Evolutionary conservation across 2,888 invertebrate genomes (phyloP), one percentile per base, ranked within the genome.

Genomic region (Cataglyphis albicans): DNA sequence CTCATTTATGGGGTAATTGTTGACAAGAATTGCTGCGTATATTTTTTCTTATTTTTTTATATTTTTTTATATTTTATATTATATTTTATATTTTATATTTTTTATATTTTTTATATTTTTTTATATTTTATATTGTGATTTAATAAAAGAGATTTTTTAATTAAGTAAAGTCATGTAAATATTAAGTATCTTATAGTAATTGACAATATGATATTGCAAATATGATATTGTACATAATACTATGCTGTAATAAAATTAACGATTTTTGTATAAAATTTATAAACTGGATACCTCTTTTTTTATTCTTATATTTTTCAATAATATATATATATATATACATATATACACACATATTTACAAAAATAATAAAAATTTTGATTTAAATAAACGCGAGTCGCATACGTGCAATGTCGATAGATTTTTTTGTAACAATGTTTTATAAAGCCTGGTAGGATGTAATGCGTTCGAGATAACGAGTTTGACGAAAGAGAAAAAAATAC

Each of bases 401-500:
- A 52, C 52, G 4, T 63, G 21, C 15, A 10, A 21, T 52, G 7
- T 1, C 35, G 55, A 55, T 55, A 21, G 48, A 48, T 52, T 25
- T 52, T 52, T 52, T 52, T n/a, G n/a, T 44, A 55, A 25, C 48
- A 55, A 3, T n/a, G 29, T 29, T 29, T 29, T 2, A 67, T 65
- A 38, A 52, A 75, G 29, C 75, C 29, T 29, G 48, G n/a, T 52
- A 44, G 75, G 55, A 18, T 41, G 41, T 65, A 35, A 75, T 55
- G 67, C 38, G 74, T 41, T 9, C n/a, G 52, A 29, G 10, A 12
- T 29, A 68, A 41, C n/a, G 21, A 41, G 9, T 41, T 29, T 38
- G 44, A 29, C 29, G 25, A 57, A 68, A 76, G 57, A 76, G 68
- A 52, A 52, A 18, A 48, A 76, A 68, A 76, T 25, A 76, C 76